These are phyloP conservation scores for Silurus asotus DNA, from an alignment of 2,113 vertebrate genomes.

Conservation along the genomic window DNA sequence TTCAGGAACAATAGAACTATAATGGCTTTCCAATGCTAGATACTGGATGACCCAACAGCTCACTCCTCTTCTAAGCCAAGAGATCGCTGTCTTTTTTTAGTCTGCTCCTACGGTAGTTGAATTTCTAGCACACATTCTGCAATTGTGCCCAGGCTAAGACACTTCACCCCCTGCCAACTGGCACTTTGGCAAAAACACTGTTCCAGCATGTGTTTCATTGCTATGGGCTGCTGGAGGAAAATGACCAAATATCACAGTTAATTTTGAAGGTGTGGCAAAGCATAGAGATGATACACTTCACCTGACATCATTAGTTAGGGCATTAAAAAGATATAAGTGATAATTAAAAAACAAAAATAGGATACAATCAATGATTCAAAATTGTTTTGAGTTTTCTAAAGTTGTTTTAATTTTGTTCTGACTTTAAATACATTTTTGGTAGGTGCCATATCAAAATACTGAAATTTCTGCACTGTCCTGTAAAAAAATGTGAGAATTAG, in stretches of 20 bases:
- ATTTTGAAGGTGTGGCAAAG: not conserved
- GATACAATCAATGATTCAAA: not conserved
- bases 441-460: not conserved
- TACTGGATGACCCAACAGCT: too few relatives aligned
- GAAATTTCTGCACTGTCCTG: not conserved
- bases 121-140: too few relatives aligned
- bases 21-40: not conserved
- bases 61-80: too few relatives aligned
- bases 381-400: not conserved
- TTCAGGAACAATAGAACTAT: not conserved
- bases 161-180: not conserved
- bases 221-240: not conserved
- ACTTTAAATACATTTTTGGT: not conserved
- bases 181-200: not conserved
- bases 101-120: not conserved
- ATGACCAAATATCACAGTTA: not conserved
- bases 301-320: not conserved
- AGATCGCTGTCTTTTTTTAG: not conserved
- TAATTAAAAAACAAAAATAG: not conserved
- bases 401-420: not conserved
- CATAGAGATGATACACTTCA: not conserved
- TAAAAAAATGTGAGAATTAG: not conserved
- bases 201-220: not conserved
- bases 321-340: not conserved
- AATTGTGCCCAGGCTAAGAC: not conserved